phyloP scores from a whole-genome alignment of 1,140 invertebrate genomes.

The Lepidurus couesii region DNA sequence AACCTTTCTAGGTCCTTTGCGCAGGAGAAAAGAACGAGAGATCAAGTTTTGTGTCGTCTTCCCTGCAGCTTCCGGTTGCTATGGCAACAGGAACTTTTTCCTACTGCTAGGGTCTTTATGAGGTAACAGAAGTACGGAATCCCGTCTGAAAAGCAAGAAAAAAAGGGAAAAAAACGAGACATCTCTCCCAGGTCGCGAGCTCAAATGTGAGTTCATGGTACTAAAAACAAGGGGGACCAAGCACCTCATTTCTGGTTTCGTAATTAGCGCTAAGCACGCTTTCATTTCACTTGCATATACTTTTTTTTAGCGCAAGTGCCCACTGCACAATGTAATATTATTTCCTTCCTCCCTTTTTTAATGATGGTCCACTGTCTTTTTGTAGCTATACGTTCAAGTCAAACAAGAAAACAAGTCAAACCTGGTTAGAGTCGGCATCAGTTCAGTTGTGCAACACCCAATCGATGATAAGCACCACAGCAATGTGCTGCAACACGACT shows the following conservation, averaged over 20 bases:
- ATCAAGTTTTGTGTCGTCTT: slow-evolving; percentile 22
- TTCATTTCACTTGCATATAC: not conserved
- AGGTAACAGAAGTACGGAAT: slow-evolving; percentile 3
- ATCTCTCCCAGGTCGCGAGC: slow-evolving; percentile 10
- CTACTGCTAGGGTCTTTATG: not conserved
- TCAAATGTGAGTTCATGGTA: too few species aligned
- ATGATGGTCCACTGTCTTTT: too few species aligned
- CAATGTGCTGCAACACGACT: not conserved
- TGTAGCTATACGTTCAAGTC: too few species aligned
- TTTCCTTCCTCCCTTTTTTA: too few species aligned
- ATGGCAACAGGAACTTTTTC: not conserved
- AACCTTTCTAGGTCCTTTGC: not conserved
- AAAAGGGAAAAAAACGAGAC: not conserved
- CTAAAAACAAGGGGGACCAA: not conserved
- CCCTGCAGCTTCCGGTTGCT: slow-evolving; percentile 15
- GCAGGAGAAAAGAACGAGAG: slow-evolving; percentile 3
- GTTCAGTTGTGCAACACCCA: not conserved
- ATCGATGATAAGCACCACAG: not conserved
- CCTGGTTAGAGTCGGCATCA: too few species aligned
- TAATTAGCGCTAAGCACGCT: slow-evolving; percentile 10
- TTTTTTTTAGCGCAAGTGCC: not conserved
- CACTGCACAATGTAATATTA: too few species aligned
- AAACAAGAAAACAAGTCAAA: too few species aligned
- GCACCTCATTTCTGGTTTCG: slow-evolving; percentile 2
- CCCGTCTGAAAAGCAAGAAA: not conserved